A percentile compares a stretch with the other conserved stretches of the same genome.
phyloP scores from a whole-genome alignment of 2,113 vertebrate genomes.

The Acrocephalus kingi region DNA sequence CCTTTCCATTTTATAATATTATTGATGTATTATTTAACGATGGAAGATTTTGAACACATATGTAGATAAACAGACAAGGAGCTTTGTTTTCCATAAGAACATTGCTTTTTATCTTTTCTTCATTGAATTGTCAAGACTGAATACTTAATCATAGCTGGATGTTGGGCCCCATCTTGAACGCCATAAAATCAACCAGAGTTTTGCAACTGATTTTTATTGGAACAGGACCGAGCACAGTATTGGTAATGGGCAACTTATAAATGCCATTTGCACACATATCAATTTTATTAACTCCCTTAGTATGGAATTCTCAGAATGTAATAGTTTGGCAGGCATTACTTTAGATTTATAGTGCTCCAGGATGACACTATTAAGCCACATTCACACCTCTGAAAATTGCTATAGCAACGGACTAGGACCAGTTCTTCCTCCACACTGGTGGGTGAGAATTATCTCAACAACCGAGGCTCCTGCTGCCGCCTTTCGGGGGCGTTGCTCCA shows the following conservation, averaged over 20 bases:
- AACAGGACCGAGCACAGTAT: background rate
- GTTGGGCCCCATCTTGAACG: background rate
- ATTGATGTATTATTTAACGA: constrained; percentile 71
- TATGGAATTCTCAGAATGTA: constrained; percentile 49
- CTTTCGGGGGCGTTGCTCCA: accelerated
- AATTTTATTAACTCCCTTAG: constrained; percentile 67
- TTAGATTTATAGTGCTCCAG: constrained; percentile 53
- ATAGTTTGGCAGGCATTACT: constrained; percentile 59
- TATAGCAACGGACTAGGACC: constrained; percentile 38
- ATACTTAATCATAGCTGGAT: constrained; percentile 28
- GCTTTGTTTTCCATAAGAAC: constrained; percentile 45
- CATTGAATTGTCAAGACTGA: background rate
- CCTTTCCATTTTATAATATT: constrained; percentile 7
- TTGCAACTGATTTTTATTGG: constrained; percentile 52
- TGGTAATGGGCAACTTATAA: constrained; percentile 57
- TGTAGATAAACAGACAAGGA: constrained; percentile 55
- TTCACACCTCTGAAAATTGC: constrained; percentile 56
- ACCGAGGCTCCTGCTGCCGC: background rate
- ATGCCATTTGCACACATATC: constrained; percentile 62
- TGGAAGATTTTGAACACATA: constrained; percentile 15
- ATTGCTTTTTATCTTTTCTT: constrained; percentile 56
- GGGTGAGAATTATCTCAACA: constrained; percentile 1
- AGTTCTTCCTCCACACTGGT: constrained; percentile 4
- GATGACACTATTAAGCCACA: constrained; percentile 55
- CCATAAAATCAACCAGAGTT: constrained; percentile 11